Conservation (phyloP, 2,113 vertebrate species). For the Tiliqua scincoides region DNA sequence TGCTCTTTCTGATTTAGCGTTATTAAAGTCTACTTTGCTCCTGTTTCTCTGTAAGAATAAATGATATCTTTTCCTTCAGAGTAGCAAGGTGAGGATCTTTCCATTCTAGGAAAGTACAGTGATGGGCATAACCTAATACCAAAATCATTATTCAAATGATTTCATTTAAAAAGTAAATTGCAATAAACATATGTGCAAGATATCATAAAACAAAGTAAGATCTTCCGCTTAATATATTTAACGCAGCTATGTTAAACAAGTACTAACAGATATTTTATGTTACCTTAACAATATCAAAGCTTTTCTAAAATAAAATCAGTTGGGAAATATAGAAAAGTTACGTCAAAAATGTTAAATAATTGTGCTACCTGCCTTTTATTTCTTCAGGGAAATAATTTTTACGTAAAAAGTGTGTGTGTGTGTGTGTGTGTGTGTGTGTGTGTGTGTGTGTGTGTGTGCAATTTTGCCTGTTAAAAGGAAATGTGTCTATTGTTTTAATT, state of each 20-base stretch:
- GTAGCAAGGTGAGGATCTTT: neutral
- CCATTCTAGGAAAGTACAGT: neutral
- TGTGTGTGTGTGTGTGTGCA: no score
- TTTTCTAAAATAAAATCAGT: neutral
- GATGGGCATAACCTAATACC: neutral
- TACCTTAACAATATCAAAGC: no score
- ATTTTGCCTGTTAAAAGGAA: no score
- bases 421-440: no score
- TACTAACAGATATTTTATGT: neutral
- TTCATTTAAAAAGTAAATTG: neutral
- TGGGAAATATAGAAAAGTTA: neutral
- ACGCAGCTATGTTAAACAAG: neutral
- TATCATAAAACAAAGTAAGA: neutral
- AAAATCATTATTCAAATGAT: neutral
- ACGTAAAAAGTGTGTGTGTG: no score
- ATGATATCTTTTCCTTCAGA: constrained; percentile 26
- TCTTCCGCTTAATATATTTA: neutral
- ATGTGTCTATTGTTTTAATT: neutral
- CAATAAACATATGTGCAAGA: neutral
- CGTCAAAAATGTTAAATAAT: neutral
- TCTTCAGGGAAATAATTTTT: no score
- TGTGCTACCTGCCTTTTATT: neutral
- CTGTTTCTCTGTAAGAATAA: constrained; percentile 39
- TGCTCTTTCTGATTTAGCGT: constrained; percentile 49
- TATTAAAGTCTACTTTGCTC: constrained; percentile 44